Base-by-base conservation (phyloP, 2,888 invertebrate species). In the Rotaria macrura region DNA sequence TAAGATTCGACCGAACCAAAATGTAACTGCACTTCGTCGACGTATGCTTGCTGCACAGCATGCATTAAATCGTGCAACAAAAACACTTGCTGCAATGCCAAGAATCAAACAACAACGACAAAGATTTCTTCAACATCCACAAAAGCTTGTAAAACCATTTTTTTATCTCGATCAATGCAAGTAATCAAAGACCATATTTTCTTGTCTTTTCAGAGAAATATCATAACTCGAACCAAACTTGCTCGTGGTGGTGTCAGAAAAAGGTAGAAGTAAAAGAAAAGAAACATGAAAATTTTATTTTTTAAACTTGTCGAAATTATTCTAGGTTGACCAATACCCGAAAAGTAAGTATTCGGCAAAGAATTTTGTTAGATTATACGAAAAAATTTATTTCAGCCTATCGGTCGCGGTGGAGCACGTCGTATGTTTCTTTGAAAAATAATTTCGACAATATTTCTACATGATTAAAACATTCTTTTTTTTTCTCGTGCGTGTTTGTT, bases 371-470 rank as follows among this genome's bases (percentile, higher is more conserved):
- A 25, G 5, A 25, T 7, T 7, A 54, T 25, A 0, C 6, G 25
- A 25, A 1, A 25, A 25, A 25, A 25, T 54, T 57, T 29, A 14
- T 29, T 57, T n/a, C 25, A 57, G 55, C 25, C 10, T 29, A 12
- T 29, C 29, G 55, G 55, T 14, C 55, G 55, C 29, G 55, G 55
- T 57, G 55, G 55, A 25, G n/a, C 12, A 3, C 55, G 55, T 29
- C 55, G 55, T 57, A 57, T 57, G 55, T 57, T 57, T 57, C n/a
- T 57, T 57, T 57, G n/a, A n/a, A 57, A 57, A 57, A 57, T 57
- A 12, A 29, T 29, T 20, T 57, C 29, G 55, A 25, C 55, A 57
- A 57, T 57, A 57, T 57, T 57, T 57, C 10, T 57, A 57, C n/a
- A 57, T 29, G 12, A 57, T 29, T 57, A 12, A 57, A 49, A 57